Evolutionary conservation across 1,140 invertebrate genomes (phyloP), one percentile per base, ranked within the genome.

Genomic region (Sipha flava): DNA sequence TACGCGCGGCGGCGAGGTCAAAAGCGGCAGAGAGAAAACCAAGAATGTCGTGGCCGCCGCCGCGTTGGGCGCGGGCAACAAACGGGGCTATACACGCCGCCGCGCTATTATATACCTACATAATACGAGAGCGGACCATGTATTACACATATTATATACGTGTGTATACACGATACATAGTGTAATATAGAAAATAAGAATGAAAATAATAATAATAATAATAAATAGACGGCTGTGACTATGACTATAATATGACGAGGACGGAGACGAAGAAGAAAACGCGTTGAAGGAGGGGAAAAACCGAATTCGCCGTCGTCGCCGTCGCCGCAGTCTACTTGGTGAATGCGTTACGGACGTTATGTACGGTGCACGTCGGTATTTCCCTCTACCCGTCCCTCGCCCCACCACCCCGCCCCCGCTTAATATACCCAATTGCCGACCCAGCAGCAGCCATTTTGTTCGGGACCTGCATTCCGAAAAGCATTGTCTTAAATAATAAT

Each of bases 401-500:
- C 1, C 47, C 47, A 18, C 43, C 7, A 34, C 47, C 45, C 73
- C 73, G 73, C 73, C 73, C 52, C 54, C 52, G 73, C 52, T 23
- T 26, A 26, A 59, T 37, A 43, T 59, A 77, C 52, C 73, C 73
- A 77, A 77, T 57, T 77, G 49, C 70, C 70, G 70, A 54, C 49
- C 31, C 31, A 12, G 54, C 26, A 18, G 49, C 73, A 52, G 73
- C 73, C 73, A 77, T 77, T 77, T 77, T 77, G 73, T 77, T 59
- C 52, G 52, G 49, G 52, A 52, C 73, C 52, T 43, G 73, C 73
- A 77, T 77, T 77, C 73, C 73, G 52, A 77, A 77, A 77, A 40
- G 73, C 73, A 77, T 77, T 77, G 73, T 77, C 73, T 77, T 77
- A 77, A 70, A 47, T 47, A 47, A 77, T 77, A 77, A 77, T 43